Evolutionary conservation across 1,140 invertebrate genomes (phyloP).

Genomic region (Tribolium castaneum): DNA sequence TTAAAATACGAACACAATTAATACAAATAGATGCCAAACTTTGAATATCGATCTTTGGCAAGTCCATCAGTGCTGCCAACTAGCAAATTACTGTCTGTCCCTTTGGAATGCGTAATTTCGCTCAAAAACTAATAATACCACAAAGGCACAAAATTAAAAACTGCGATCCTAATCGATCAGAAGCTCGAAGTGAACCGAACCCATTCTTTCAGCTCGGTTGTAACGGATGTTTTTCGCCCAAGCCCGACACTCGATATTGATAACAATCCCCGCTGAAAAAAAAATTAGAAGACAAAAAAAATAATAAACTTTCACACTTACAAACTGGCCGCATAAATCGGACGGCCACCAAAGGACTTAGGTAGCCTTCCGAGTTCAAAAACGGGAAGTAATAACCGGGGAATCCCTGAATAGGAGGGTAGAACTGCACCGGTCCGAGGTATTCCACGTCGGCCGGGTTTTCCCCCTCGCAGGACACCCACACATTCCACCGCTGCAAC

Average conservation of each 20-base stretch:
- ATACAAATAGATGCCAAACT: too few relatives aligned
- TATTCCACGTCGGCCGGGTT: constrained; percentile 91
- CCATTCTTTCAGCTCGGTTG: constrained; percentile 74
- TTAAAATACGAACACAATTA: too few relatives aligned
- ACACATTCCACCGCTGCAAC: constrained; percentile 80
- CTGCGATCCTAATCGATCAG: constrained; percentile 74
- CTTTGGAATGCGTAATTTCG: too few relatives aligned
- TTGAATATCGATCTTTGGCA: too few relatives aligned
- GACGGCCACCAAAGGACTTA: constrained; percentile 88
- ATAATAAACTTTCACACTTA: constrained; percentile 66
- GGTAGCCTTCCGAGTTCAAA: constrained; percentile 83
- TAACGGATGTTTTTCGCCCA: constrained; percentile 90
- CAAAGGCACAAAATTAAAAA: too few relatives aligned
- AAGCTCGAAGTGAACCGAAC: constrained; percentile 90
- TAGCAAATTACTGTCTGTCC: too few relatives aligned
- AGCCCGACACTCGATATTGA: constrained; percentile 88
- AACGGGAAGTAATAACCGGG: constrained; percentile 87
- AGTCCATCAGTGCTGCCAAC: not conserved
- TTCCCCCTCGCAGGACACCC: constrained; percentile 90
- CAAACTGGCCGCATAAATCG: constrained; percentile 82
- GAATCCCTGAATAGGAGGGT: constrained; percentile 76
- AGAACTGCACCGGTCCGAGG: constrained; percentile 82
- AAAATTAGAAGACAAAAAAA: constrained; percentile 31
- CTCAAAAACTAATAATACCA: too few relatives aligned
- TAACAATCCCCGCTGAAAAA: constrained; percentile 74